Evolutionary conservation across 1,140 invertebrate genomes (phyloP), one percentile per base, ranked within the genome.

Genomic region (Xylocopa sonorina): DNA sequence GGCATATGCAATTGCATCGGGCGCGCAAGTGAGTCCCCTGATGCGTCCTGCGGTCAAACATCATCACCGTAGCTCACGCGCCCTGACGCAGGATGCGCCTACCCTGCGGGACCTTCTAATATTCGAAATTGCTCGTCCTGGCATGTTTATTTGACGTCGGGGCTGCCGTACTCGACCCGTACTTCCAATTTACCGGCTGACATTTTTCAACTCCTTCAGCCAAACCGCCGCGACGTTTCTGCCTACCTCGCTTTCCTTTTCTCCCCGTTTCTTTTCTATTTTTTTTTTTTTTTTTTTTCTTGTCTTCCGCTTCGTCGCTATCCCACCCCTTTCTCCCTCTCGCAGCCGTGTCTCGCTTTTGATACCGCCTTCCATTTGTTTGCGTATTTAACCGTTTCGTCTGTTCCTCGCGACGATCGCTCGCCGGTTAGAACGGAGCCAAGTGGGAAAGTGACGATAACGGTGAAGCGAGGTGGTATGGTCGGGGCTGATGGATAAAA

Each of bases 11-110:
- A 90, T 90, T 89, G 88, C 88, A 88, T 86, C 84, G 85, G 78
- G 79, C 73, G 53, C 66, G 84, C 87, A 87, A 85, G 71, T 69
- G 83, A 80, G 77, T 81, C 83, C n/a, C 58, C 82, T 88, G 84
- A 88, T 84, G 87, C 86, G 87, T 87, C 85, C 88, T 91, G 91
- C 83, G 91, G 90, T 91, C 85, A 78, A 87, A 88, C 89, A 85
- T 91, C 90, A 92, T 92, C 90, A 91, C 87, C 91, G 91, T 92
- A 92, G 88, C 89, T 92, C 91, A 92, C 80, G 80, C 74, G 67
- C 21, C 69, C 66, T 89, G 90, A 91, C 91, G 90, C 84, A 68
- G 66, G 79, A 89, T 73, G 89, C 90, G 88, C 75, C 90, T 89
- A 88, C 85, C 79, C 84, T 83, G 84, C 80, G 82, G 85, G 82